These are phyloP conservation scores for Chelonus insularis DNA, from an alignment of 1,140 invertebrate species.

Conservation along the genomic window DNA sequence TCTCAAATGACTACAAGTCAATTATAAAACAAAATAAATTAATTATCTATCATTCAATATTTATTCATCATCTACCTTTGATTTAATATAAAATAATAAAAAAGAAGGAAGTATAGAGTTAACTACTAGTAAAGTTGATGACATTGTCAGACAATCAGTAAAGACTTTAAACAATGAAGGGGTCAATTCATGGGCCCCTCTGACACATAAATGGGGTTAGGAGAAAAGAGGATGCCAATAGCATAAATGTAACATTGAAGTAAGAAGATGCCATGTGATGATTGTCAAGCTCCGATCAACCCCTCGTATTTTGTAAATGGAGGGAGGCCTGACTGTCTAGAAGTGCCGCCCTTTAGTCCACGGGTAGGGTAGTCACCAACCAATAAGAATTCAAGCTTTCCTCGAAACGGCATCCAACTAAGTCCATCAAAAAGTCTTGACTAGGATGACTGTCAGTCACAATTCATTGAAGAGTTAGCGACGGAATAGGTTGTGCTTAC, in stretches of 20 bases:
- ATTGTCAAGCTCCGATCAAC: neutral
- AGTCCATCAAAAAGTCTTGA: constrained; percentile 45
- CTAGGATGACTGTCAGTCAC: constrained; percentile 45
- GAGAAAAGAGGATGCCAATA: neutral
- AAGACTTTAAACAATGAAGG: constrained; percentile 25
- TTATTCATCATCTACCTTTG: too few species aligned
- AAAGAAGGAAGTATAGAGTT: constrained; percentile 28
- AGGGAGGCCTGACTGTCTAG: constrained; percentile 34
- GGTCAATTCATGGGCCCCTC: constrained; percentile 1
- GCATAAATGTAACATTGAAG: constrained; percentile 7
- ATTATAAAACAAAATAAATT: too few species aligned
- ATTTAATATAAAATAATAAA: too few species aligned
- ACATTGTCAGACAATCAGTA: constrained; percentile 27
- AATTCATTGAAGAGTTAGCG: constrained; percentile 38
- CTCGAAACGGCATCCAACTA: constrained; percentile 34
- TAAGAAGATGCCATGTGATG: neutral
- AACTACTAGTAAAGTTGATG: constrained; percentile 33
- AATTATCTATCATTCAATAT: too few species aligned
- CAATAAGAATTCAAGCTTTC: constrained; percentile 36
- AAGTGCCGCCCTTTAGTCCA: constrained; percentile 40
- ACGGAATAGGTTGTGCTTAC: neutral
- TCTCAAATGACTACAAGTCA: too few species aligned
- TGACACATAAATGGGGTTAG: neutral
- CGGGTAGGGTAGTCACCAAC: constrained; percentile 42
- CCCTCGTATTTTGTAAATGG: neutral